Evolutionary conservation across 2,888 invertebrate species (phyloP).

Genomic region (Rhamnusium bicolor): DNA sequence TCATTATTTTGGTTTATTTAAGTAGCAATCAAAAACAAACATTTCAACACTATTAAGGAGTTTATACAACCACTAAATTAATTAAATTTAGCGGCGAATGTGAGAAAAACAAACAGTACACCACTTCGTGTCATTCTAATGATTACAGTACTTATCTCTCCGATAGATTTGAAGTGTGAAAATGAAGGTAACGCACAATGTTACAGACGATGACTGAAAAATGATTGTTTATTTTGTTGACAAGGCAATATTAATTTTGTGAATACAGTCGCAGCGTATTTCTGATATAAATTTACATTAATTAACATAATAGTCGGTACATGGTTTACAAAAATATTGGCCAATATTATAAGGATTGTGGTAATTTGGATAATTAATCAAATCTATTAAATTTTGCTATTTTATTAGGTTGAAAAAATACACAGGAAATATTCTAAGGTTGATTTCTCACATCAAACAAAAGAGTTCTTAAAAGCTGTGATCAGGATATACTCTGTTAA

Average conservation of each 20-base stretch:
- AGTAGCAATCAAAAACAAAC: background rate
- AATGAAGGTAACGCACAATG: background rate
- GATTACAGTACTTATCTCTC: background rate
- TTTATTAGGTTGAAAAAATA: background rate
- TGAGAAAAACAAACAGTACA: constrained; percentile 11
- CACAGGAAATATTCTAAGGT: too few relatives aligned
- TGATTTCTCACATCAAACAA: too few relatives aligned
- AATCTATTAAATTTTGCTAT: background rate
- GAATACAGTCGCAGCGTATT: constrained; percentile 22
- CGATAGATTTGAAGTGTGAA: background rate
- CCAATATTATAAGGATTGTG: background rate
- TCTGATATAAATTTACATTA: constrained; percentile 36
- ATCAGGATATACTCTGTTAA: too few relatives aligned
- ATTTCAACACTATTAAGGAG: background rate
- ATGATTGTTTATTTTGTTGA: constrained; percentile 37
- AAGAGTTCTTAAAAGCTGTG: too few relatives aligned
- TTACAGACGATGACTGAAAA: constrained; percentile 23
- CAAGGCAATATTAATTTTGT: constrained; percentile 35
- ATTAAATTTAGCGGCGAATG: constrained; percentile 2
- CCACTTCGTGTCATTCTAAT: background rate
- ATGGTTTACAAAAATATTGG: background rate
- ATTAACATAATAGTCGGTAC: constrained; percentile 41
- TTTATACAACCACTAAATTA: constrained; percentile 3
- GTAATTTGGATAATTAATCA: background rate
- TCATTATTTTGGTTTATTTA: background rate